Base-by-base conservation (phyloP, 2,797 vertebrate species). In the Telmatherina bonti region DNA sequence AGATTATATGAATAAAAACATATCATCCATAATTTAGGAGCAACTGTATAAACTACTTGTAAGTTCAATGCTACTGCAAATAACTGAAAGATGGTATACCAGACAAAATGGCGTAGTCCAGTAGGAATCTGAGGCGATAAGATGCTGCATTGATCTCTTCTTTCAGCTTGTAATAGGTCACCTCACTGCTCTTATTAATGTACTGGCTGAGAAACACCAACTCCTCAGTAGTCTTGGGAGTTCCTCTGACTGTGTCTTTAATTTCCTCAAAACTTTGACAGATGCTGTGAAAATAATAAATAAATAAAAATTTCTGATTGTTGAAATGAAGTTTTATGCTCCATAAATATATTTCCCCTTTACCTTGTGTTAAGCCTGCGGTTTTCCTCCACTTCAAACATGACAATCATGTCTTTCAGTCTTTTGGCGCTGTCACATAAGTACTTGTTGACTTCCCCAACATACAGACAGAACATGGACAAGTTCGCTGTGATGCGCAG, bases 381-480 rank as follows among this genome's bases (percentile, higher is more conserved):
- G 89, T 96, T 98, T 82, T 97, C 93, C 15, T 94, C 88, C 78
- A 96, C 89, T 89, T 94, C 85, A 82, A 92, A 96, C 1, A 86
- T 91, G 80, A 95, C 82, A 69, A 98, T 82, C 36, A 62, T 91
- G 31, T 96, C 91, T 79, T 92, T 96, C 54, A 98, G 93, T 69
- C 76, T 90, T 45, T 94, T 85, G 0, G 92, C 91, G 36, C 91
- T 87, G 65, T 63, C 85, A 85, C 95, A 96, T 74, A 99, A 92
- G 3, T 96, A 93, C 29, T 95, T 86, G 43, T 98, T 96, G 67
- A 99, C 90, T 0, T 81, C 73, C 26, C 87, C 62, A 15, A 96
- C 85, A 31, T 96, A 89, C 75, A 99, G 92, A 79, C 96, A 97
- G 90, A 99, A 96, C 93, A 99, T 88, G 51, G 95, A 95, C 72